phyloP scores from a whole-genome alignment of 1,140 invertebrate species.

The Drosophila equinoxialis region DNA sequence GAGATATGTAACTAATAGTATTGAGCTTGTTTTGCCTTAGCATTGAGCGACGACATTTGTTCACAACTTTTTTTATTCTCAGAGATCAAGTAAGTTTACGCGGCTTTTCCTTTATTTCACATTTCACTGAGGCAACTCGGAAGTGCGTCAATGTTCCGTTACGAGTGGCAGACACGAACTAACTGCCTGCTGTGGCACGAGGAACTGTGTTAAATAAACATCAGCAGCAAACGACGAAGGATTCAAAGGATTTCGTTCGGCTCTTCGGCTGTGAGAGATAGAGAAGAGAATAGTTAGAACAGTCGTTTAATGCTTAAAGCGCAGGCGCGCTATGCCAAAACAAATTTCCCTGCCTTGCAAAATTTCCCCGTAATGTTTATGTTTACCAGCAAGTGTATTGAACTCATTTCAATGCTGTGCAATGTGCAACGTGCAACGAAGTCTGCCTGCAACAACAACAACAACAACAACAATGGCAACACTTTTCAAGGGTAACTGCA shows the following conservation, averaged over 20 bases:
- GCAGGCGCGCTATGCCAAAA: conserved; percentile 45
- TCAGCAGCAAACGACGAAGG: conserved; percentile 15
- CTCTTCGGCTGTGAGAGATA: conserved; percentile 15
- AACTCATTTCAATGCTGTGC: conserved; percentile 70
- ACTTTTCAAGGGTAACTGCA: conserved; percentile 80
- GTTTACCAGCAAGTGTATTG: conserved; percentile 78
- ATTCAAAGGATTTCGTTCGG: conserved; percentile 23
- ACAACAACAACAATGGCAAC: conserved; percentile 41
- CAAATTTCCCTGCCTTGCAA: conserved; percentile 50
- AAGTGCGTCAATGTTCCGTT: conserved; percentile 28
- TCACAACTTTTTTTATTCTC: background rate
- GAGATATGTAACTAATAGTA: background rate
- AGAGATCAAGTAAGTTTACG: background rate
- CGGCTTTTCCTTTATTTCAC: conserved; percentile 9
- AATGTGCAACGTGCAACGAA: conserved; percentile 66
- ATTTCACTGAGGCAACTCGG: conserved; percentile 40
- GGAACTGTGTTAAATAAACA: conserved; percentile 82
- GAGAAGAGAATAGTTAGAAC: conserved; percentile 34
- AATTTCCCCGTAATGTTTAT: conserved; percentile 78
- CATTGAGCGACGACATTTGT: conserved; percentile 10
- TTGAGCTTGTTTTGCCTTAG: conserved; percentile 1
- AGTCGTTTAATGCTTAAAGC: conserved; percentile 28
- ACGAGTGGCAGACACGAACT: conserved; percentile 74
- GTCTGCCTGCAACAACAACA: conserved; percentile 46
- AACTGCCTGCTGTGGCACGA: conserved; percentile 48